phyloP scores from a whole-genome alignment of 1,140 invertebrate genomes.

The Euwallacea fornicatus region DNA sequence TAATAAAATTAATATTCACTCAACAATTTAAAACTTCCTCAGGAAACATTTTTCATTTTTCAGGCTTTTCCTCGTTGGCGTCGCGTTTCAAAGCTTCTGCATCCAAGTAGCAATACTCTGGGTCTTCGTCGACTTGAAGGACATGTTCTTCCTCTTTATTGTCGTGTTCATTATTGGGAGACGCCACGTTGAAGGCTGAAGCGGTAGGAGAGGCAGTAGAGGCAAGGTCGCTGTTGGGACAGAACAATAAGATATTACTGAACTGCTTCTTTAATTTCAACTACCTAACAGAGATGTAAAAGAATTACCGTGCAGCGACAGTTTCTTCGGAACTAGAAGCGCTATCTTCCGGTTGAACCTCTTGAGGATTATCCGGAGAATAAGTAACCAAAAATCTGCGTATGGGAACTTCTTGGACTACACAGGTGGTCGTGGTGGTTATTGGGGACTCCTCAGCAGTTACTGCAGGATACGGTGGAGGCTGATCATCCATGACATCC shows the following conservation, averaged over 20 bases:
- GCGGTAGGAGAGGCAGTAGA: background rate
- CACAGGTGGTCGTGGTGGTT: conserved; percentile 29
- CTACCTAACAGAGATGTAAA: background rate
- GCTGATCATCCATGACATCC: conserved; percentile 52
- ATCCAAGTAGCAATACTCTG: too few relatives aligned
- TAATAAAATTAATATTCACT: too few relatives aligned
- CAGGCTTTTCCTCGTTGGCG: too few relatives aligned
- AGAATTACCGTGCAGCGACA: conserved; percentile 3
- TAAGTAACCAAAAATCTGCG: conserved; percentile 31
- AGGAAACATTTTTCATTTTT: too few relatives aligned
- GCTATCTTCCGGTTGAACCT: conserved; percentile 7
- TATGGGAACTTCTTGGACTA: conserved; percentile 28
- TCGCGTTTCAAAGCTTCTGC: too few relatives aligned
- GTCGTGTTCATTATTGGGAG: background rate
- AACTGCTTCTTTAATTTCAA: background rate
- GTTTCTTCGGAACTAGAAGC: conserved; percentile 9
- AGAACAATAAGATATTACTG: background rate
- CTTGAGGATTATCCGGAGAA: conserved; percentile 5
- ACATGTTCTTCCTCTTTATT: background rate
- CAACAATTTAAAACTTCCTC: too few relatives aligned
- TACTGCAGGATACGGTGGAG: conserved; percentile 44
- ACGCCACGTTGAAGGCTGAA: background rate
- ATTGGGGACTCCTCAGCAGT: background rate
- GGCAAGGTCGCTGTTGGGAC: background rate
- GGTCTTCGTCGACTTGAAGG: too few relatives aligned